Conservation (phyloP, 1,140 invertebrate species). For the Oryzaephilus surinamensis region DNA sequence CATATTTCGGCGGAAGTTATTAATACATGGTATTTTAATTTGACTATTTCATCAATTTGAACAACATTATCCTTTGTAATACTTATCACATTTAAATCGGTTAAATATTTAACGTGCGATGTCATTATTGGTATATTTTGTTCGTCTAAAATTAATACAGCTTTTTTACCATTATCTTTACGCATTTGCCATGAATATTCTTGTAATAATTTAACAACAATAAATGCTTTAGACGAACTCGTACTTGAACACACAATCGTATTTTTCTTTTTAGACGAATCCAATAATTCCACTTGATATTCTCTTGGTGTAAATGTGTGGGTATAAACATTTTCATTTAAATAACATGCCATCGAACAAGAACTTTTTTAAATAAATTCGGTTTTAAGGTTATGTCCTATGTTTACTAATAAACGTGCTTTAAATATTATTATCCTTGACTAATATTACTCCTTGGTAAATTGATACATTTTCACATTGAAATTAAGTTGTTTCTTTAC, state of each 20-base stretch:
- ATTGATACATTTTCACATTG: no score
- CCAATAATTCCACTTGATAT: conserved; percentile 72
- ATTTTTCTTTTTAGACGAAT: conserved; percentile 65
- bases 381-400: no score
- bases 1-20: conserved; percentile 61
- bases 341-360: conserved; percentile 52
- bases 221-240: conserved; percentile 75
- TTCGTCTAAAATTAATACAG: conserved; percentile 30
- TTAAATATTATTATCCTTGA: no score
- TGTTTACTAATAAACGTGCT: no score
- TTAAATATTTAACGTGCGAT: conserved; percentile 36
- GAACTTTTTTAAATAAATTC: no score
- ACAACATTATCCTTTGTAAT: conserved; percentile 14
- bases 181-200: conserved; percentile 49
- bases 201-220: conserved; percentile 79
- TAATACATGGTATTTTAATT: conserved; percentile 43
- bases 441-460: no score
- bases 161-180: conserved; percentile 31
- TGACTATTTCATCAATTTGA: conserved; percentile 7
- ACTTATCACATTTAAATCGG: conserved; percentile 32
- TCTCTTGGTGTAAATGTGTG: conserved; percentile 64
- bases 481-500: no score
- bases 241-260: conserved; percentile 78
- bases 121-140: conserved; percentile 45
- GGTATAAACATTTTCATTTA: conserved; percentile 53